A percentile compares a stretch with the other conserved stretches of the same genome.
phyloP scores from a whole-genome alignment of 1,140 invertebrate genomes.

The Drosophila setifemur region DNA sequence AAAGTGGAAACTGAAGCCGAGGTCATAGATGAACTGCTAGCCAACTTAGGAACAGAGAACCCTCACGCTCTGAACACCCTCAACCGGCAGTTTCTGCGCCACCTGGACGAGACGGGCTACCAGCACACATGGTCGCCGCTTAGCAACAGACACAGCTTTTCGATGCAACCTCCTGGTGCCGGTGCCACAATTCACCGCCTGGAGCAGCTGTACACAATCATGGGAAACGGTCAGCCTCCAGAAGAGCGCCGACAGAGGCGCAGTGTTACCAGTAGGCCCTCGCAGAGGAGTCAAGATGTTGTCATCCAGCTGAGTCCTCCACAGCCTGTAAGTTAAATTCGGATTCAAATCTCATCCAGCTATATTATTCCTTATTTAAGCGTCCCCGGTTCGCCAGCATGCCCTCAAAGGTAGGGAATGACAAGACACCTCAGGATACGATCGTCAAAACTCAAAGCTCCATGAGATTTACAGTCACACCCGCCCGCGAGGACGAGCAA shows the following conservation, averaged over 20 bases:
- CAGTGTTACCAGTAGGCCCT: slow-evolving; percentile 32
- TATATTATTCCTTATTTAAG: slow-evolving; percentile 2
- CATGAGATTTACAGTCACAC: slow-evolving; percentile 63
- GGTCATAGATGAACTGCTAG: slow-evolving; percentile 69
- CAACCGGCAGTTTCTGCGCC: slow-evolving; percentile 53
- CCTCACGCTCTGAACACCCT: slow-evolving; percentile 45
- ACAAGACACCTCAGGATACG: background rate
- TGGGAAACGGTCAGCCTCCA: background rate
- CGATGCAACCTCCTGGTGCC: slow-evolving; percentile 12
- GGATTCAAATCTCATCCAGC: too few species aligned
- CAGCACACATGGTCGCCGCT: slow-evolving; percentile 78
- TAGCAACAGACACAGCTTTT: slow-evolving; percentile 54
- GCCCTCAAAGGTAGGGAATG: slow-evolving; percentile 31
- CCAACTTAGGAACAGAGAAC: slow-evolving; percentile 58
- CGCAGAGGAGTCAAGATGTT: slow-evolving; percentile 32
- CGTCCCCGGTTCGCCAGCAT: slow-evolving; percentile 65
- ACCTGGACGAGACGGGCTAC: slow-evolving; percentile 56
- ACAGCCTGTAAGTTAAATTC: slow-evolving; percentile 29
- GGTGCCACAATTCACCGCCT: slow-evolving; percentile 62
- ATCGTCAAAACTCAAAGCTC: slow-evolving; percentile 4
- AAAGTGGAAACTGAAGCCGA: slow-evolving; percentile 49
- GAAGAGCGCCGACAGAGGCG: slow-evolving; percentile 13
- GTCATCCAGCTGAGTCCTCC: slow-evolving; percentile 10
- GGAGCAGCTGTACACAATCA: slow-evolving; percentile 59
- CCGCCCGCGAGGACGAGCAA: slow-evolving; percentile 44